Evolutionary conservation across 92 coral and sea anemone genomes (phyloP), one percentile per base, ranked within the genome.

Genomic region (Desmophyllum pertusum): DNA sequence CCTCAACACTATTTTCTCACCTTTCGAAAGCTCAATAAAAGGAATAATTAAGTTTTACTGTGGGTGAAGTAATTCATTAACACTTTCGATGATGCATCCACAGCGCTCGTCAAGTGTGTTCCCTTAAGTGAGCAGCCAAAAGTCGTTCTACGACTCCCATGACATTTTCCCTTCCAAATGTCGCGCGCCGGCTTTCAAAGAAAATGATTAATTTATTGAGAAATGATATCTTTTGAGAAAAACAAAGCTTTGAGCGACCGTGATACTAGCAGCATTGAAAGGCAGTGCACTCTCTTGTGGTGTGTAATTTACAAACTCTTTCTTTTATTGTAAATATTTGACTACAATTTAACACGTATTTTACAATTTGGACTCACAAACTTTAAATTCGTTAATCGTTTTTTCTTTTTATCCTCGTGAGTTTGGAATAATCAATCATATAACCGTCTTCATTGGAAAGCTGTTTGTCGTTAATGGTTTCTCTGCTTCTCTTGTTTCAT

Each of bases 21-120:
- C 83, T 84, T 84, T 88, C 76, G 85, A 72, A 70, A 66, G 67
- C 38, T 42, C 64, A 75, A 67, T 89, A 91, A 88, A 87, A 76
- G 89, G 81, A 67, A 64, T 89, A 87, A 92, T 94, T 80, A 84
- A 73, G 84, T 89, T 91, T 85, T 89, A 86, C 91, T 71, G 66
- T 84, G 66, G 73, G 43, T 80, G 80, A 75, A 75, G 90, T 84
- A 90, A 88, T 89, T 83, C 87, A 92, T 94, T 87, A 92, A 84
- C 95, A 94, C 93, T 85, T 91, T 80, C 72, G 76, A 43, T n/a
- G n/a, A n/a, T 35, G 83, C 85, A 51, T 48, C 79, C 80, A 80
- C 5, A 43, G 5, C 75, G 46, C 52, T 61, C 59, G 46, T 30
- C 23, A 42, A 55, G 11, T 19, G 40, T 23, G 17, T 45, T 59